phyloP scores from a whole-genome alignment of 2,888 invertebrate genomes.

The Nezara viridula region DNA sequence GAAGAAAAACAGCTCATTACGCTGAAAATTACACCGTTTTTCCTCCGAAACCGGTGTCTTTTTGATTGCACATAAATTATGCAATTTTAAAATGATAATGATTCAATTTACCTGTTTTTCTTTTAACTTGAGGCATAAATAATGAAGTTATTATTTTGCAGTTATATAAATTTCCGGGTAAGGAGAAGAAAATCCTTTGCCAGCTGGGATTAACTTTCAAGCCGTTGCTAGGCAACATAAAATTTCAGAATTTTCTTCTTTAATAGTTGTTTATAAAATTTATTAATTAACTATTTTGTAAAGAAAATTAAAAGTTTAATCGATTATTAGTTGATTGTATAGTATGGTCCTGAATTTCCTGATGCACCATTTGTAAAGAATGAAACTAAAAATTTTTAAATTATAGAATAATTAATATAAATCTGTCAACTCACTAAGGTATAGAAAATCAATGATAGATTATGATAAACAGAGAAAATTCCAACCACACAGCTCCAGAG shows the following conservation, averaged over 20 bases:
- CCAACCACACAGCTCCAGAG: too few species aligned
- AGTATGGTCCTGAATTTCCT: too few species aligned
- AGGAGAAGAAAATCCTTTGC: background rate
- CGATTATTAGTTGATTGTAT: too few species aligned
- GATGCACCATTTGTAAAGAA: too few species aligned
- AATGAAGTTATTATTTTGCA: background rate
- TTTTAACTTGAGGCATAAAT: background rate
- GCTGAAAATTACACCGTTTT: conserved; percentile 18
- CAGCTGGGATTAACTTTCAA: background rate
- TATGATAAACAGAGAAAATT: too few species aligned
- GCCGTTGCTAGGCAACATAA: background rate
- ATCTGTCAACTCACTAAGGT: too few species aligned
- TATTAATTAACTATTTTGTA: too few species aligned
- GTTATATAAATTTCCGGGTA: background rate
- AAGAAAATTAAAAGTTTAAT: too few species aligned
- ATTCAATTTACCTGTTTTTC: background rate
- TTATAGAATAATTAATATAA: too few species aligned
- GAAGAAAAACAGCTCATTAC: conserved; percentile 17
- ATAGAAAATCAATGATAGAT: too few species aligned
- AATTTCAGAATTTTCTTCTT: background rate
- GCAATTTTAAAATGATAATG: conserved; percentile 24
- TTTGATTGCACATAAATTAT: conserved; percentile 32
- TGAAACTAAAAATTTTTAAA: too few species aligned
- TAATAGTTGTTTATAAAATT: too few species aligned
- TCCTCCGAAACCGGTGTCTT: background rate